Evolutionary conservation across 2,113 vertebrate genomes (phyloP).

Genomic region (Myrmecobius fasciatus): DNA sequence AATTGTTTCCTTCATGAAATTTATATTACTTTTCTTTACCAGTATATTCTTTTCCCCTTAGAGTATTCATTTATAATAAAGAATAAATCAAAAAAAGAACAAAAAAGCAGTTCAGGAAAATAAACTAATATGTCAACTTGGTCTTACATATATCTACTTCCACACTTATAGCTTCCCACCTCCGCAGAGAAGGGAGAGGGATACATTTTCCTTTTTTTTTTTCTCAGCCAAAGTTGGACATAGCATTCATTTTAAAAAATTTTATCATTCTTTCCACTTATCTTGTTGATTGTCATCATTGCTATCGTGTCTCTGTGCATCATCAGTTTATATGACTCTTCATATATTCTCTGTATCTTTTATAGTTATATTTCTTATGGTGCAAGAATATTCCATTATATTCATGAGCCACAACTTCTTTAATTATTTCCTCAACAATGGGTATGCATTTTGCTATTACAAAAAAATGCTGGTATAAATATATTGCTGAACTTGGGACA

Average conservation of each 20-base stretch:
- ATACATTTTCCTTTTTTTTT: background rate
- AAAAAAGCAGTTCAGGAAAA: background rate
- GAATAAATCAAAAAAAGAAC: background rate
- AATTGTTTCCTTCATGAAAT: background rate
- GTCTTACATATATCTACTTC: background rate
- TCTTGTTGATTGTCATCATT: background rate
- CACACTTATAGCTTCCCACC: background rate
- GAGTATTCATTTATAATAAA: background rate
- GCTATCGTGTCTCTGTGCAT: background rate
- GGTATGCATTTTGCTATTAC: background rate
- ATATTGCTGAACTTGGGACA: background rate
- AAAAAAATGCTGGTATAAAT: background rate
- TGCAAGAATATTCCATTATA: background rate
- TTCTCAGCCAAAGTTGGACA: background rate
- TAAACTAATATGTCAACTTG: background rate
- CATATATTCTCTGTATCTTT: background rate
- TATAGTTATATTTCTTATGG: background rate
- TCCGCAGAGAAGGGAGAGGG: background rate
- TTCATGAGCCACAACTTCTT: background rate
- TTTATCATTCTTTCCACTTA: background rate
- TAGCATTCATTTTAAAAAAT: no score
- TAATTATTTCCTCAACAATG: background rate
- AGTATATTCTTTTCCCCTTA: background rate
- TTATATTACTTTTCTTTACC: background rate
- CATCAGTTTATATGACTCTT: background rate